Evolutionary conservation across 2,113 vertebrate genomes (phyloP).

Genomic region (Scophthalmus maximus): DNA sequence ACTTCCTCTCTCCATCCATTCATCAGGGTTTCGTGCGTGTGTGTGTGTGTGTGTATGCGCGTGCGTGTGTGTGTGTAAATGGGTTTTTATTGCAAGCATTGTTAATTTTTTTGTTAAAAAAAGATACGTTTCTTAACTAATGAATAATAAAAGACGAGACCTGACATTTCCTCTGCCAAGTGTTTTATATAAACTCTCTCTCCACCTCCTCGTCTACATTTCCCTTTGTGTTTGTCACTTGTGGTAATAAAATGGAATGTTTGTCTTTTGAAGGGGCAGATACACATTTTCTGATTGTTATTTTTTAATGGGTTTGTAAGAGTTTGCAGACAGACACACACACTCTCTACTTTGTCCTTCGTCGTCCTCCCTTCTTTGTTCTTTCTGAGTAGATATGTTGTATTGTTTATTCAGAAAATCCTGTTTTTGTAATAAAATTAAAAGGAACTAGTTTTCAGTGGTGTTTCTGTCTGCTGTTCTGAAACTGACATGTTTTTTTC

Average conservation of each 20-base stretch:
- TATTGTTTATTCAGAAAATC: slow-evolving; percentile 73
- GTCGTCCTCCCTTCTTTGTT: slow-evolving; percentile 9
- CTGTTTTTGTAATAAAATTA: slow-evolving; percentile 79
- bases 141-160: slow-evolving; percentile 49
- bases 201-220: neutral
- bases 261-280: slow-evolving; percentile 8
- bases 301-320: slow-evolving; percentile 59
- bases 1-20: slow-evolving; percentile 25
- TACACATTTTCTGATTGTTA: slow-evolving; percentile 15
- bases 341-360: slow-evolving; percentile 39
- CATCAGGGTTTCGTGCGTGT: slow-evolving; percentile 44
- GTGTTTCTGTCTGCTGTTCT: neutral
- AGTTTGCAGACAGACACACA: slow-evolving; percentile 11
- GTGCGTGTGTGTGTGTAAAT: slow-evolving; percentile 44
- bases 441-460: slow-evolving; percentile 62
- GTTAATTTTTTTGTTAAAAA: slow-evolving; percentile 57
- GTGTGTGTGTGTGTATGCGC: slow-evolving; percentile 22
- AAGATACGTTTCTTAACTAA: slow-evolving; percentile 64
- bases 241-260: slow-evolving; percentile 7
- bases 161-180: slow-evolving; percentile 64
- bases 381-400: slow-evolving; percentile 66
- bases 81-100: slow-evolving; percentile 71
- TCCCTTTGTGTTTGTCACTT: slow-evolving; percentile 20
- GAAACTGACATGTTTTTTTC: neutral
- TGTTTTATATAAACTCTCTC: slow-evolving; percentile 57